Evolutionary conservation across 2,113 vertebrate species (phyloP), one percentile per base, ranked within the genome.

Genomic region (Lichenostomus cassidix): DNA sequence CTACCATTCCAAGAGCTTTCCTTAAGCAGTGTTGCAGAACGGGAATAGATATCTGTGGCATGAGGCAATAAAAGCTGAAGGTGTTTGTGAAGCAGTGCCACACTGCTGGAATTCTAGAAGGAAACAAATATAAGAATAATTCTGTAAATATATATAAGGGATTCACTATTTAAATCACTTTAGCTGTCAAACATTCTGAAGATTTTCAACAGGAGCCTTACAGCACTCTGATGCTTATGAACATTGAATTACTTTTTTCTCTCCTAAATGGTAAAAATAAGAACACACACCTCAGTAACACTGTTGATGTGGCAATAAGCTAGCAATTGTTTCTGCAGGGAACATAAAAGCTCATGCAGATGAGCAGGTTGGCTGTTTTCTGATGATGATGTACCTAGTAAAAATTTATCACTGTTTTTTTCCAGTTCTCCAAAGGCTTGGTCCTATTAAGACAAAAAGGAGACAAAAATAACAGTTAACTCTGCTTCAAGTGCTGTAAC

Each of bases 351-450:
- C 67, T 99, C 99, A 85, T 99, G 99, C 41, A 99, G 99, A 97
- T 99, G 99, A 94, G 99, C 99, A 7, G 99, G 99, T 31, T 99
- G 99, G 92, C 98, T 99, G 97, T 99, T 99, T 97, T 99, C 99
- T 2, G 99, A 99, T 0, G 99, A 98, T 2, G 99, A 99, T 16
- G 98, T 98, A 81, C 98, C 99, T 77, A 99, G 98, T 59, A 99
- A 98, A 92, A 99, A 98, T 92, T 99, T 99, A 94, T 99, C 99
- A 78, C 99, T 99, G 97, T 99, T 99, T 95, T 99, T 99, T 97
- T 99, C 99, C 97, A 99, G 97, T 93, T 99, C 99, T 41, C 99
- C 99, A 65, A 99, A 99, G 2, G 99, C 99, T 97, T 99, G 99
- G 93, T 99, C 99, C 99, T 99, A 94, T 91, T 89, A 91, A 64